Percentiles rank a stretch among this genome's conserved stretches.
phyloP scores from a whole-genome alignment of 2,888 invertebrate genomes.

The Limnephilus auricula region DNA sequence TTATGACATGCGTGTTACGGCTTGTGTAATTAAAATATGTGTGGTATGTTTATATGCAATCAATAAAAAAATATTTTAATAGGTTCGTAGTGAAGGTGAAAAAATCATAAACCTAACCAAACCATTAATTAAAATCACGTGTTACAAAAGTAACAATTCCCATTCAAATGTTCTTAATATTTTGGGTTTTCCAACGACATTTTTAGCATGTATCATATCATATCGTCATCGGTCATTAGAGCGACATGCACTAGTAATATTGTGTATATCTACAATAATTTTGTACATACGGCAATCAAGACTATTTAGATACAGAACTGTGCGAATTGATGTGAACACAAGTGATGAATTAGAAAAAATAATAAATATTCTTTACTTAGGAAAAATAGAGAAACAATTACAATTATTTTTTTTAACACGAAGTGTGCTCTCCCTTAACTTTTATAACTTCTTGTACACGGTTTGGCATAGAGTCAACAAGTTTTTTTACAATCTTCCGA shows the following conservation, averaged over 20 bases:
- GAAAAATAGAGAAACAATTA: too few relatives aligned
- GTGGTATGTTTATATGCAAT: neutral
- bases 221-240: neutral
- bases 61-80: neutral
- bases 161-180: neutral
- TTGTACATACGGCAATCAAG: neutral
- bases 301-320: neutral
- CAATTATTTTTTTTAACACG: too few relatives aligned
- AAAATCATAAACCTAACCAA: neutral
- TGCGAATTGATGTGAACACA: too few relatives aligned
- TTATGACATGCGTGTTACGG: neutral
- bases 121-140: neutral
- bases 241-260: neutral
- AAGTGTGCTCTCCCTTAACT: too few relatives aligned
- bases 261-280: neutral
- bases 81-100: neutral
- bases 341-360: too few relatives aligned
- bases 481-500: too few relatives aligned
- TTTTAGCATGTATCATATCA: neutral
- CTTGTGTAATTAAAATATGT: neutral
- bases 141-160: neutral
- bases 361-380: too few relatives aligned
- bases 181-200: neutral
- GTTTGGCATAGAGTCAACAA: too few relatives aligned
- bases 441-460: too few relatives aligned